Evolutionary conservation across 2,113 vertebrate genomes (phyloP).

Genomic region (Rhabdornis inornatus): DNA sequence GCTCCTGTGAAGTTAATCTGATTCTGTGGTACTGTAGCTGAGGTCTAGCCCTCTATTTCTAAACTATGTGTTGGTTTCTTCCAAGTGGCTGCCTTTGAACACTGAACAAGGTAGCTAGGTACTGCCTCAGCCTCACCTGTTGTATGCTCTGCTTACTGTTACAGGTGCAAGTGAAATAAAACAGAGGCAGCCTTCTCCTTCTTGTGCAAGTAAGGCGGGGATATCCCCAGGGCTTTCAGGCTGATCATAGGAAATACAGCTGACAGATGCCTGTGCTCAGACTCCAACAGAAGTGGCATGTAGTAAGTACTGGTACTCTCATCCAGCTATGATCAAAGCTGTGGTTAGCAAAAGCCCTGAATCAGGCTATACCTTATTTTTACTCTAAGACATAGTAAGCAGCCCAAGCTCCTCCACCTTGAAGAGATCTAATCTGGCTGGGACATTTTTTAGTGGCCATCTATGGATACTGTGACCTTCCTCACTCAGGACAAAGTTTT

Average conservation of each 20-base stretch:
- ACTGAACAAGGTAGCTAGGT: not conserved
- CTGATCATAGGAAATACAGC: not conserved
- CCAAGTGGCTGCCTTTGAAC: not conserved
- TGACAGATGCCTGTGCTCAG: not conserved
- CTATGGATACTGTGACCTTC: not conserved
- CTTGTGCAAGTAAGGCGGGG: not conserved
- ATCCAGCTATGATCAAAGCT: not conserved
- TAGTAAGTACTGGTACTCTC: not conserved
- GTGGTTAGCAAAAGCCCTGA: not conserved
- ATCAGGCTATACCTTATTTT: not conserved
- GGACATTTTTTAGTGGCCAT: not conserved
- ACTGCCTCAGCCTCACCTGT: not conserved
- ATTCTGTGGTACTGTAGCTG: not conserved
- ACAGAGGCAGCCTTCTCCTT: not conserved
- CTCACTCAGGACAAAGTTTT: not conserved
- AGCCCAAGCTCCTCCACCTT: not conserved
- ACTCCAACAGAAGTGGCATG: not conserved
- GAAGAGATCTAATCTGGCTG: not conserved
- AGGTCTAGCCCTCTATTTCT: constrained; percentile 13
- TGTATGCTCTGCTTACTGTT: not conserved
- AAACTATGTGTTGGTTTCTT: not conserved
- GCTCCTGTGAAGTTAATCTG: not conserved
- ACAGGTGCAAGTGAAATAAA: not conserved
- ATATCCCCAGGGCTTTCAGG: not conserved
- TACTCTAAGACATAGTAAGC: not conserved